These are phyloP conservation scores for Anarrhichthys ocellatus DNA, from an alignment of 2,113 vertebrate species.

Conservation along the genomic window DNA sequence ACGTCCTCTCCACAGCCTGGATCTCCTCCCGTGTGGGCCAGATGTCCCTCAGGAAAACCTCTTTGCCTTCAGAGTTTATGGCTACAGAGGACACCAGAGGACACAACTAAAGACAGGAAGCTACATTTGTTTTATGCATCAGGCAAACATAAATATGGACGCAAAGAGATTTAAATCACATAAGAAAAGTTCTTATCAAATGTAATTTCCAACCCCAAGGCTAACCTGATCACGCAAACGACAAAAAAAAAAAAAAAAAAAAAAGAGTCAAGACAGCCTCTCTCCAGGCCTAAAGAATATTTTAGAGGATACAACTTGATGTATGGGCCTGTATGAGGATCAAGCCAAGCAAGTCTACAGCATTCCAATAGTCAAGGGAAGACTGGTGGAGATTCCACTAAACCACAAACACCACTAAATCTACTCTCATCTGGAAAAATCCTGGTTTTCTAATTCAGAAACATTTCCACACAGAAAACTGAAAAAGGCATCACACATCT, in stretches of 20 bases:
- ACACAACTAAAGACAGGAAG: neutral
- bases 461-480: too few species aligned
- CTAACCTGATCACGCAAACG: neutral
- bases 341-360: neutral
- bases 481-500: too few species aligned
- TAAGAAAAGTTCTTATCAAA: neutral
- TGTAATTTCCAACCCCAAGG: neutral
- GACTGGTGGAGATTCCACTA: neutral
- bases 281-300: too few species aligned
- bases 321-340: neutral
- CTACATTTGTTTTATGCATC: neutral
- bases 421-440: too few species aligned
- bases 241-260: neutral
- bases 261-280: too few species aligned
- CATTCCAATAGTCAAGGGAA: too few species aligned
- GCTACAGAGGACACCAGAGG: conserved; percentile 71
- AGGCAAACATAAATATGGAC: neutral
- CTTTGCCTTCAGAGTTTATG: conserved; percentile 85
- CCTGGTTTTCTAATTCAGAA: too few species aligned
- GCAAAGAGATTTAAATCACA: neutral
- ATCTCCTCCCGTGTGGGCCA: conserved; percentile 97
- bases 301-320: neutral
- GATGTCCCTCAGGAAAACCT: conserved; percentile 93
- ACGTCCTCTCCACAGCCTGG: conserved; percentile 89
- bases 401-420: too few species aligned